Conservation (phyloP, 2,113 vertebrate genomes). For the Dendropsophus ebraccatus region DNA sequence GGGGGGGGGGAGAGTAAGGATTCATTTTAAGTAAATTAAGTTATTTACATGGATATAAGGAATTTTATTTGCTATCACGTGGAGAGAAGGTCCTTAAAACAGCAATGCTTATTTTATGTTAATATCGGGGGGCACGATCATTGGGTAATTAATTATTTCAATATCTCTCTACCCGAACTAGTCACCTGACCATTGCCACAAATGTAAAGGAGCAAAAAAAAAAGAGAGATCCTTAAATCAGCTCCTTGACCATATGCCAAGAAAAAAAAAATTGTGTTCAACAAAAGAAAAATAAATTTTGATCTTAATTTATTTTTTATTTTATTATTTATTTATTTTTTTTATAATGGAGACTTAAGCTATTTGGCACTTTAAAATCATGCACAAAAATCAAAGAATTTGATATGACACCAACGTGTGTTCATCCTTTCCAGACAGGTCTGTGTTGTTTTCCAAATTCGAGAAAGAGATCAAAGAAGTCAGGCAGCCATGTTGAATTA, state of each 20-base stretch:
- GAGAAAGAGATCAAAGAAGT: not conserved
- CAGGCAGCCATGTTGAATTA: slow-evolving; percentile 38
- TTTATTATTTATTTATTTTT: too few species aligned
- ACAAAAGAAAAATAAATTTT: not conserved
- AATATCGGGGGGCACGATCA: too few species aligned
- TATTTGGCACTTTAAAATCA: not conserved
- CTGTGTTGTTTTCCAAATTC: not conserved
- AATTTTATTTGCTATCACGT: too few species aligned
- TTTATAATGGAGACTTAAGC: not conserved
- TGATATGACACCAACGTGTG: not conserved
- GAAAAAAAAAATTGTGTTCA: not conserved
- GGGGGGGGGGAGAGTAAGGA: too few species aligned
- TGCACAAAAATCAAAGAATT: not conserved
- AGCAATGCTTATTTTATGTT: too few species aligned
- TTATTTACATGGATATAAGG: too few species aligned
- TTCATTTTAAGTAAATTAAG: too few species aligned
- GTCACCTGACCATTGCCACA: not conserved
- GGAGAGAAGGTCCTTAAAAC: too few species aligned
- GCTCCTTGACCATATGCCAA: not conserved
- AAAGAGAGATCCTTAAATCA: not conserved
- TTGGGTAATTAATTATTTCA: too few species aligned
- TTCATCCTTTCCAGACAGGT: not conserved
- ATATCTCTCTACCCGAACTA: not conserved
- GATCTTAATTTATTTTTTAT: too few species aligned
- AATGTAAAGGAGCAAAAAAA: not conserved